phyloP scores from a whole-genome alignment of 2,797 vertebrate genomes.

The Megaceryle alcyon region DNA sequence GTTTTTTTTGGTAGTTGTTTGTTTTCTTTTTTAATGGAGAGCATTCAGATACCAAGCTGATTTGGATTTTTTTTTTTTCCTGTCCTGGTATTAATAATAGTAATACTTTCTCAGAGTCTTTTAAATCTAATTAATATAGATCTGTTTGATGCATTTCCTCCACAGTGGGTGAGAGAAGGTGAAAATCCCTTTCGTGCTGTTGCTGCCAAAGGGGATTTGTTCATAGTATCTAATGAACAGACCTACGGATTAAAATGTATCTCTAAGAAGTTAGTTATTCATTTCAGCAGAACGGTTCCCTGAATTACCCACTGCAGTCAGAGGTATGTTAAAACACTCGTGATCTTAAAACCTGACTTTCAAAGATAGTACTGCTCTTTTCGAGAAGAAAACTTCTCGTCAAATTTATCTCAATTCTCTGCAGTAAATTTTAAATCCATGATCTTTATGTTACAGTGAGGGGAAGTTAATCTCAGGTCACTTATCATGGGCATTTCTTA shows the following conservation, averaged over 20 bases:
- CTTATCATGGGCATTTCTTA: neutral
- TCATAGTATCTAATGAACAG: neutral
- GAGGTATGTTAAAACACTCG: neutral
- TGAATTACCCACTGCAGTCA: neutral
- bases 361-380: neutral
- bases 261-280: neutral
- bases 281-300: neutral
- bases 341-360: neutral
- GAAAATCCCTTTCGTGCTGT: neutral
- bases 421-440: slow-evolving; percentile 1
- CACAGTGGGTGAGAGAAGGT: neutral
- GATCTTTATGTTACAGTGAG: neutral
- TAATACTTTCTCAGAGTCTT: neutral
- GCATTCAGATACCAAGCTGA: neutral
- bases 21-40: neutral
- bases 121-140: neutral
- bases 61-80: neutral
- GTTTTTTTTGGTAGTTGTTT: too few relatives aligned
- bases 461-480: neutral
- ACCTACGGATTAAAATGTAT: neutral
- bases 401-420: neutral
- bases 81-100: neutral
- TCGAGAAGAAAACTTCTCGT: neutral
- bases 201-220: neutral
- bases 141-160: neutral